phyloP scores from a whole-genome alignment of 37 sponge, comb jelly and placozoan genomes.

The Bolinopsis microptera region DNA sequence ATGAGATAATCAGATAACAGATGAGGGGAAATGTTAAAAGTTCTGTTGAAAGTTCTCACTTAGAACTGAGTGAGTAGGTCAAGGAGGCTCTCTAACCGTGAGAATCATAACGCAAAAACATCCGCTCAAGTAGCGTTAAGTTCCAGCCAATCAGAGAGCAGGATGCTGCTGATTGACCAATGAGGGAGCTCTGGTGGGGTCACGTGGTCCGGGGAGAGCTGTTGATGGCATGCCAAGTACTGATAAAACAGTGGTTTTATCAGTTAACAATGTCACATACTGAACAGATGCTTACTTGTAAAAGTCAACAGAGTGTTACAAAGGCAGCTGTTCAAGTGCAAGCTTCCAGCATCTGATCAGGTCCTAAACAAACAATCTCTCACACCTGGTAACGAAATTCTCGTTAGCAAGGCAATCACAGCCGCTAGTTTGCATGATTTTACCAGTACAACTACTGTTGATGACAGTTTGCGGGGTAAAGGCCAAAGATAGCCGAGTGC shows the following conservation, averaged over 20 bases:
- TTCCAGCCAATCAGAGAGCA: neutral
- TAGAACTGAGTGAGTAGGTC: neutral
- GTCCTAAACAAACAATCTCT: neutral
- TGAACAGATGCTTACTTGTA: neutral
- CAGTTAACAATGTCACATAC: neutral
- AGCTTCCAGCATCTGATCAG: neutral
- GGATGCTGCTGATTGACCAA: neutral
- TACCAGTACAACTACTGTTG: neutral
- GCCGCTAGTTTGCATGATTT: neutral
- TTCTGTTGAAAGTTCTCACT: slow-evolving; percentile 42
- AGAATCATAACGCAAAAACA: neutral
- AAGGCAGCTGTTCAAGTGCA: neutral
- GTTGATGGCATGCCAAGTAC: neutral
- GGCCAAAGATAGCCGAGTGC: neutral
- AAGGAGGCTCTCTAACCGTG: neutral
- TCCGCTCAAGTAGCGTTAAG: neutral
- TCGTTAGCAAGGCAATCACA: neutral
- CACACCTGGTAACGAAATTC: neutral
- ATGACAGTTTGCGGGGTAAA: neutral
- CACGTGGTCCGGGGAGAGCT: neutral
- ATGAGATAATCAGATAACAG: slow-evolving; percentile 36
- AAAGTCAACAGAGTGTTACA: neutral
- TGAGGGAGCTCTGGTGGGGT: neutral
- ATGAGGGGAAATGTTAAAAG: slow-evolving; percentile 48
- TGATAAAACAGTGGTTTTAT: neutral